Evolutionary conservation across 2,113 vertebrate genomes (phyloP), one percentile per base, ranked within the genome.

Genomic region (Vireo altiloquus): DNA sequence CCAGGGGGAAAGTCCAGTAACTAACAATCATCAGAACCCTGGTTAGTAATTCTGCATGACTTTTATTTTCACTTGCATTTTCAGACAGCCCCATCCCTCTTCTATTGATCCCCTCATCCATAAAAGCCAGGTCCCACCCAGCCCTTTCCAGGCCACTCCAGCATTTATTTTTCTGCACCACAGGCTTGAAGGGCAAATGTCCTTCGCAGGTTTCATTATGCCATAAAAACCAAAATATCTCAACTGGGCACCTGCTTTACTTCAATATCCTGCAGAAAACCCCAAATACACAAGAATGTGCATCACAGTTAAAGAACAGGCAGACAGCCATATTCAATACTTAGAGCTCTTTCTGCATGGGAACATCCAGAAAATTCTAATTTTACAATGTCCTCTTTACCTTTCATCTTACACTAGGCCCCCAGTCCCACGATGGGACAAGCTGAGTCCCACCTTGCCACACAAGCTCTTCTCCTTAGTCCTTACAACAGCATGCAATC

Each of bases 371-470:
- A 54, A 92, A 86, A 71, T 15, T 35, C 8, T 15, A 9, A 70
- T 64, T 53, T 82, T 53, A 17, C 37, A 35, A 10, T 13, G 10
- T 14, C 7, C 13, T 72, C 39, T 88, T 57, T 35, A 77, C 16
- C 18, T 61, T 82, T 50, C n/a, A 47, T 35, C 16, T 79, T 39
- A 25, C 4, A 9, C 31, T 21, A 52, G 3, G 17, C 42, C 40
- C 19, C 10, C 18, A 33, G 35, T 33, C 35, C 44, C 3, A 0
- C 0, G 1, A 60, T 0, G 2, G 63, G 23, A 82, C 65, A 68
- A 76, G 49, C 61, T 39, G 47, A 80, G 59, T 33, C 33, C 30
- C 44, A 52, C 28, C 28, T 70, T 37, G 68, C 60, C 10, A 17
- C 8, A 3, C 27, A 60, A 69, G 13, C 5, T 5, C 19, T 21